phyloP scores from a whole-genome alignment of 2,797 vertebrate genomes.

The Molossus molossus region DNA sequence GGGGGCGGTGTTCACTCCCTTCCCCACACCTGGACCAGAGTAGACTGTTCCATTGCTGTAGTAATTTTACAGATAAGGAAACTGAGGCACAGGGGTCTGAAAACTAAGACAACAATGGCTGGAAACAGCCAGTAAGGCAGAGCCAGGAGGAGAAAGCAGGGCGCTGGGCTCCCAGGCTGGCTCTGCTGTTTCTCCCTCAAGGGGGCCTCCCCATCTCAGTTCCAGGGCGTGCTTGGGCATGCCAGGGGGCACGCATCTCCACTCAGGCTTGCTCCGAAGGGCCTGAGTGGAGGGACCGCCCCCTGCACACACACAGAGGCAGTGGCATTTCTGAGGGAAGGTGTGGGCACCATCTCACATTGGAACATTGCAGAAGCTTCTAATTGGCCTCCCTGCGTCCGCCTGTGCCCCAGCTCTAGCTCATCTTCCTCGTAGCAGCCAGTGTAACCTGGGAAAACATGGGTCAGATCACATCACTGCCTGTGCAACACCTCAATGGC shows the following conservation, averaged over 20 bases:
- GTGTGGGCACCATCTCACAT: background rate
- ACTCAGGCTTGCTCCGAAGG: background rate
- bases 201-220: background rate
- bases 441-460: background rate
- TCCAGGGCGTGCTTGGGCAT: background rate
- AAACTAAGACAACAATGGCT: background rate
- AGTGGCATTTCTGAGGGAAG: background rate
- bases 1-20: background rate
- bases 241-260: background rate
- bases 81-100: background rate
- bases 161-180: background rate
- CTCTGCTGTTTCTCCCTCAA: background rate
- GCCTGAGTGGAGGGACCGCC: too few species aligned
- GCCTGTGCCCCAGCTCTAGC: fast-evolving
- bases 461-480: background rate
- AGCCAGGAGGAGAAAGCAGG: background rate
- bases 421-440: fast-evolving
- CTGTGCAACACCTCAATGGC: background rate
- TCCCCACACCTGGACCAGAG: background rate
- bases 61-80: background rate
- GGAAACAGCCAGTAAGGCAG: background rate
- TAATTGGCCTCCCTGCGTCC: background rate
- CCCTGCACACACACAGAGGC: background rate
- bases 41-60: too few species aligned
- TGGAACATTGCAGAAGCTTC: background rate